phyloP scores from a whole-genome alignment of 2,888 invertebrate species.

The Helleia helle region DNA sequence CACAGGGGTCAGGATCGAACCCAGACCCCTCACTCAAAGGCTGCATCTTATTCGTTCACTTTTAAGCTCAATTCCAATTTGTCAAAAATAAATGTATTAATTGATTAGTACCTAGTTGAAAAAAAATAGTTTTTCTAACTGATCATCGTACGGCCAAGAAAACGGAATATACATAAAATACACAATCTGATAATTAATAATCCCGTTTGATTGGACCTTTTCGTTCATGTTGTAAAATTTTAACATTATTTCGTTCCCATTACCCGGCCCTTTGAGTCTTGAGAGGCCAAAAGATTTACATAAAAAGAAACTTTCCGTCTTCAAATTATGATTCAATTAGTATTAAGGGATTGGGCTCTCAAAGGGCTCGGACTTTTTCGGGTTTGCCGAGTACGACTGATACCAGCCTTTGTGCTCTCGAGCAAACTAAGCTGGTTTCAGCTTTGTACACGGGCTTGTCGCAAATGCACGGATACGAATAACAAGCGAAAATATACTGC shows the following conservation, averaged over 20 bases:
- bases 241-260: slow-evolving; percentile 54
- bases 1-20: no score
- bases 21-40: no score
- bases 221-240: slow-evolving; percentile 42
- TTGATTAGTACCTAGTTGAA: no score
- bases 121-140: no score
- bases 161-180: neutral
- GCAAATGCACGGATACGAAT: slow-evolving; percentile 47
- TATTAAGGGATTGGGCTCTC: slow-evolving; percentile 69
- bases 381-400: slow-evolving; percentile 51
- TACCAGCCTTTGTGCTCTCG: slow-evolving; percentile 61
- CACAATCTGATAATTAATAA: slow-evolving; percentile 33
- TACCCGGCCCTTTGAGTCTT: slow-evolving; percentile 52
- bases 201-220: slow-evolving; percentile 42
- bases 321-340: slow-evolving; percentile 73
- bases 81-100: no score
- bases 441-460: slow-evolving; percentile 51
- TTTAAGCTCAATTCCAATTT: no score
- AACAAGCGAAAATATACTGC: slow-evolving; percentile 39
- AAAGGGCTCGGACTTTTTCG: slow-evolving; percentile 65
- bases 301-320: slow-evolving; percentile 71
- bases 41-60: no score
- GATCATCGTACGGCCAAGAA: neutral
- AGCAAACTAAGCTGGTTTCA: slow-evolving; percentile 61
- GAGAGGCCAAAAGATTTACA: slow-evolving; percentile 62